These are phyloP conservation scores for Caenorhabditis sp. DNA, from an alignment of 2,888 invertebrate genomes.

Conservation along the genomic window DNA sequence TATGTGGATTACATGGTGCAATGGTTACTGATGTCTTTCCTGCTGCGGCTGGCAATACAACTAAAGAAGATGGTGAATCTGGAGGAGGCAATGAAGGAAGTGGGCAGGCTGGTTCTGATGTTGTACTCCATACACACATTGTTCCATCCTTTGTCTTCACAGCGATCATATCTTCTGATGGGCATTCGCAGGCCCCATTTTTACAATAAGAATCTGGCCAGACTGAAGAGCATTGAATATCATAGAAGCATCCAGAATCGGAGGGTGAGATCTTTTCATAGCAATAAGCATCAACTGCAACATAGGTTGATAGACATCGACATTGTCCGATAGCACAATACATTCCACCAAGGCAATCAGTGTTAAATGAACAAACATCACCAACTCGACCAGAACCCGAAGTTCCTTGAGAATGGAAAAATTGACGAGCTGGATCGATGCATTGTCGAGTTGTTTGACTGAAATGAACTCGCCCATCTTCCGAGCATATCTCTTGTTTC, in stretches of 20 bases:
- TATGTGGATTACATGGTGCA: slow-evolving; percentile 50
- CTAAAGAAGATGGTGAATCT: slow-evolving; percentile 51
- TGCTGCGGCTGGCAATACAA: slow-evolving; percentile 50
- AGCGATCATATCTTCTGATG: slow-evolving; percentile 56
- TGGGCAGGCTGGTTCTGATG: slow-evolving; percentile 51
- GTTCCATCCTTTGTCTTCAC: slow-evolving; percentile 60
- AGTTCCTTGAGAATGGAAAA: slow-evolving; percentile 51
- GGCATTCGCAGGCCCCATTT: slow-evolving; percentile 53
- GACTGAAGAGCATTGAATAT: slow-evolving; percentile 55
- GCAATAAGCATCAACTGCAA: slow-evolving; percentile 57
- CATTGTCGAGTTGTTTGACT: slow-evolving; percentile 34
- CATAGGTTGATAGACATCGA: slow-evolving; percentile 53
- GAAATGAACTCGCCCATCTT: slow-evolving; percentile 42
- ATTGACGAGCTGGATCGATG: slow-evolving; percentile 40
- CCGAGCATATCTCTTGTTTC: slow-evolving; percentile 45
- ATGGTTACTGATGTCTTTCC: slow-evolving; percentile 52
- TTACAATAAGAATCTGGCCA: slow-evolving; percentile 60
- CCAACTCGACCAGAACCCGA: slow-evolving; percentile 60
- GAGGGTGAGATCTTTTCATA: slow-evolving; percentile 58
- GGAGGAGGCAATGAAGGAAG: slow-evolving; percentile 57
- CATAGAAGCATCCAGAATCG: slow-evolving; percentile 58
- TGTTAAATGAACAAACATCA: slow-evolving; percentile 61
- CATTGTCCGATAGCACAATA: slow-evolving; percentile 59
- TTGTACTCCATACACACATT: slow-evolving; percentile 52
- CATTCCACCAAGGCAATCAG: slow-evolving; percentile 62